phyloP scores from a whole-genome alignment of 2,797 vertebrate species.

The Crenichthys baileyi region DNA sequence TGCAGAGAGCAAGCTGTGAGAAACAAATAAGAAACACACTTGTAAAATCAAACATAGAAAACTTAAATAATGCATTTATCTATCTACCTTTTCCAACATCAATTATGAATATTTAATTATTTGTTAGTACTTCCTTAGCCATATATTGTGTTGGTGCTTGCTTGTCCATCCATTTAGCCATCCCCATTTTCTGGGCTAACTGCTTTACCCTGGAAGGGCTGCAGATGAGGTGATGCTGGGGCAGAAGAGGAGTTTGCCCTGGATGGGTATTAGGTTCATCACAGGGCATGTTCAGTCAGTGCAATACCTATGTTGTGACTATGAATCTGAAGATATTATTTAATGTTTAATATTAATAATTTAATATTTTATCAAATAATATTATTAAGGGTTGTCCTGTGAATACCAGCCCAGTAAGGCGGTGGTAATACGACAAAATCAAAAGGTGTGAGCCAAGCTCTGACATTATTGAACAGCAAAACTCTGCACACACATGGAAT shows the following conservation, averaged over 20 bases:
- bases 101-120: background rate
- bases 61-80: background rate
- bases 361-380: too few species aligned
- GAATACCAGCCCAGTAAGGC: too few species aligned
- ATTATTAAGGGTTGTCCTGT: too few species aligned
- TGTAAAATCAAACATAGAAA: slow-evolving; percentile 15
- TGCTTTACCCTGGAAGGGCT: background rate
- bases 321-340: too few species aligned
- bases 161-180: background rate
- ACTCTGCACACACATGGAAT: too few species aligned
- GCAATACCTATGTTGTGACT: too few species aligned
- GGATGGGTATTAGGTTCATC: background rate
- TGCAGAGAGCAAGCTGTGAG: background rate
- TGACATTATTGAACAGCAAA: too few species aligned
- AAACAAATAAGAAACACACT: slow-evolving; percentile 37
- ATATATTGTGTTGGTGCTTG: too few species aligned
- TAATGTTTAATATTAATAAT: too few species aligned
- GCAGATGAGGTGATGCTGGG: background rate
- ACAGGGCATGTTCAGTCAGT: too few species aligned
- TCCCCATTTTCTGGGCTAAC: background rate
- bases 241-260: background rate
- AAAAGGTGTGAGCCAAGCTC: too few species aligned
- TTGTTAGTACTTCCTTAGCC: background rate
- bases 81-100: background rate
- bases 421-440: too few species aligned